Conservation (phyloP, 2,113 vertebrate genomes). For the Oncorhynchus masou region DNA sequence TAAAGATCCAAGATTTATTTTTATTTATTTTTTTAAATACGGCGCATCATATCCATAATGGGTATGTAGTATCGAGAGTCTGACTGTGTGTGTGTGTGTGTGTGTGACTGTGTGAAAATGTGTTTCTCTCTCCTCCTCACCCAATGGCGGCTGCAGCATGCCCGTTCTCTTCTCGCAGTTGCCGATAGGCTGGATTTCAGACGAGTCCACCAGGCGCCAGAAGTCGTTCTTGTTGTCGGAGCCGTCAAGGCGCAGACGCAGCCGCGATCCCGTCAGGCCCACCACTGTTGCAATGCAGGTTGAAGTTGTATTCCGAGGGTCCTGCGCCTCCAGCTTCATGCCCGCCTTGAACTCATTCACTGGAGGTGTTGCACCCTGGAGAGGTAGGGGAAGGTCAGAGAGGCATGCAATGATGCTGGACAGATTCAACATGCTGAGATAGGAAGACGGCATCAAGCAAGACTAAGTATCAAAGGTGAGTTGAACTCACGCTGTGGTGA, state of each 20-base stretch:
- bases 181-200: conserved; percentile 95
- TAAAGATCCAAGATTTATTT: no score
- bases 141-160: conserved; percentile 96
- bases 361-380: conserved; percentile 87
- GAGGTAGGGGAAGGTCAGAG: conserved; percentile 13
- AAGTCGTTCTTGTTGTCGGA: conserved; percentile 99
- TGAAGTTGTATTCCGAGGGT: conserved; percentile 94
- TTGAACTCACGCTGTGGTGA: no score
- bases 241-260: conserved; percentile 92
- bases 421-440: no score
- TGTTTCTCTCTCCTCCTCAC: conserved; percentile 66
- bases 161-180: conserved; percentile 96
- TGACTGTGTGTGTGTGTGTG: no score
- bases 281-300: conserved; percentile 98
- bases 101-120: no score
- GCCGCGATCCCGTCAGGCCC: conserved; percentile 90
- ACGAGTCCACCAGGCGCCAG: conserved; percentile 95
- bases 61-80: no score
- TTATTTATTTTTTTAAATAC: no score
- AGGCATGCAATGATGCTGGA: no score
- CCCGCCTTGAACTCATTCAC: conserved; percentile 94
- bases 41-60: no score
- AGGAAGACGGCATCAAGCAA: no score
- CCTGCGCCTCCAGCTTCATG: conserved; percentile 97
- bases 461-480: no score